Base-by-base conservation (phyloP, 1,140 invertebrate species). In the Trigoniulus corallinus region DNA sequence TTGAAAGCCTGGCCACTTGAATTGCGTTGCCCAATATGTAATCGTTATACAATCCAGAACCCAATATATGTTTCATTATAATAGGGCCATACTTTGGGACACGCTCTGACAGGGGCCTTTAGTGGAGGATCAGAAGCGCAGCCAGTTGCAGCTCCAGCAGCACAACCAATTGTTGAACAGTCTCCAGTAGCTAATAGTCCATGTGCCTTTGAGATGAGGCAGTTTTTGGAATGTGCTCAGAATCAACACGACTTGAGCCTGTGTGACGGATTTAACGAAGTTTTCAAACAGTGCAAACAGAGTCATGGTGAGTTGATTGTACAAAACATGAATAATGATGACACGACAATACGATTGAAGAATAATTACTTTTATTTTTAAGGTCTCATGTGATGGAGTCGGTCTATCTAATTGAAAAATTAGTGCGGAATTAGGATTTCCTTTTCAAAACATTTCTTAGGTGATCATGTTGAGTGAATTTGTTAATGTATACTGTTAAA, bases 191-290 rank as follows among this genome's bases (percentile, higher is more conserved):
- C 7, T 7, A 7, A 34, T 7, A 61, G 61, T 55, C 64, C 62
- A 1, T 89, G 86, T 62, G 75, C 81, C n/a, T 89, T 80, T 79
- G 88, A 92, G 68, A 76, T 91, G 37, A 82, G 83, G 58, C 85
- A 91, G 63, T 92, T 92, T 68, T 67, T 93, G 18, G 77, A 88
- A 56, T 92, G 88, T 63, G 85, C 87, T 44, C 77, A 87, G 60
- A 79, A 79, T 41, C 85, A 91, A 61, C 73, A 75, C 26, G 88
- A 93, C 65, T 64, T 94, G 4, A 74, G 77, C 2, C 73, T 94
- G 1, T 94, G 89, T 62, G 80, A 89, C 59, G 88, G 88, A 42
- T 94, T 94, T 67, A 93, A 92, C 64, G 86, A 93, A 67, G 88
- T 85, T 50, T 71, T 94, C 53, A 80, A 86, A 57, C 85, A 92